Evolutionary conservation across 37 sponge, comb jelly and placozoan species (phyloP), one percentile per base, ranked within the genome.

Genomic region (Oopsacas minuta): DNA sequence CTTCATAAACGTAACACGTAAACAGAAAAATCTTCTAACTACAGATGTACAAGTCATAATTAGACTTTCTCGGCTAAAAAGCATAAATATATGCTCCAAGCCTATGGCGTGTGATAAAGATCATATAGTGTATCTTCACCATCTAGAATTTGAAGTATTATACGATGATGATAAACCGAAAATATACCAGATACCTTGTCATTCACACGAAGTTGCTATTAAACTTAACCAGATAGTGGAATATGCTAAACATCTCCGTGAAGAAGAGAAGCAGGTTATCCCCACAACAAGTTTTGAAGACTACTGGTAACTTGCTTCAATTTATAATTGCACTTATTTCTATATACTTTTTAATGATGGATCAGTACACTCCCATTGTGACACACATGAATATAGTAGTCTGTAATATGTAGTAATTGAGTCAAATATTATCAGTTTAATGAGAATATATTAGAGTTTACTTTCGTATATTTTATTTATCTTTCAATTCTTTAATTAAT

Each of bases 231-330:
- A 92, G 38, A 86, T 91, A 49, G 90, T 94, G 38, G 90, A 94
- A 69, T 92, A 90, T 90, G 93, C 93, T 8, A 91, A 92, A 52
- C 91, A 86, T 37, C 86, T 92, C 0, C 92, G 90, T 81, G 92
- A 91, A 23, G 92, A 91, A 20, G 88, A 90, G 86, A 91, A 90
- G 81, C 83, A 82, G 0, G 53, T 93, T 36, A 87, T 93, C 20
- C 75, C 75, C 32, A 46, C 17, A 22, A 25, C 75, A 61, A 61
- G 30, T 61, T 61, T 61, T 61, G 75, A 61, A 34, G 75, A 25
- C 17, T 61, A 3, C 28, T 61, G 75, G 75, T 61, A n/a, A 61
- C 75, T 61, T 32, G 5, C 75, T 25, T 22, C 51, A 22, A 22
- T 46, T 22, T 61, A 3, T n/a, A 20, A 32, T 61, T 61, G 75